phyloP scores from a whole-genome alignment of 1,140 invertebrate species.

The Caenorhabditis briggsae region DNA sequence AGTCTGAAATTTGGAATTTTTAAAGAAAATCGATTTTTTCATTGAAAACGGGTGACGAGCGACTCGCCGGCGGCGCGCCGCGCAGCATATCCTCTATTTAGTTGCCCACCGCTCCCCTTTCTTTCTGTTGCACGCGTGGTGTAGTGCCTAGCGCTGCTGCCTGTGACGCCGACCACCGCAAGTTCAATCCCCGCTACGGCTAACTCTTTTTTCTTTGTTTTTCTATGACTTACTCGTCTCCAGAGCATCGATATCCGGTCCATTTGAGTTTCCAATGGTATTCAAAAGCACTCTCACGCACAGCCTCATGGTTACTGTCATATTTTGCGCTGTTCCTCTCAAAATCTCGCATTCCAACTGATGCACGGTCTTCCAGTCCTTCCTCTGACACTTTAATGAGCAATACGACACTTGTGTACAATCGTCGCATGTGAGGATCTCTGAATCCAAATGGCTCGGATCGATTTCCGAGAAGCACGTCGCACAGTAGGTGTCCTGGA shows the following conservation, averaged over 20 bases:
- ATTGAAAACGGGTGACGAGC: too few species aligned
- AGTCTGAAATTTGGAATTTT: not conserved
- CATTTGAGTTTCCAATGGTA: not conserved
- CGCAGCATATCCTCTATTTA: too few species aligned
- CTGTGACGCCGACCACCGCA: too few species aligned
- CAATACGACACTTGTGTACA: conserved; percentile 19
- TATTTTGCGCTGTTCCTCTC: not conserved
- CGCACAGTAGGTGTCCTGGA: not conserved
- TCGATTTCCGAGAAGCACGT: conserved; percentile 12
- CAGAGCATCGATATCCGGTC: not conserved
- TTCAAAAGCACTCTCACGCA: not conserved
- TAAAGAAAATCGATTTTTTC: too few species aligned
- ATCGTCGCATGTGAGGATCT: not conserved
- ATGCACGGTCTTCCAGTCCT: conserved; percentile 34
- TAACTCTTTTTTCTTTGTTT: too few species aligned
- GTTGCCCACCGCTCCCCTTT: too few species aligned
- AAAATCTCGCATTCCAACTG: conserved; percentile 51
- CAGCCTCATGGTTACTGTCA: conserved; percentile 11
- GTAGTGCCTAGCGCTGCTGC: too few species aligned
- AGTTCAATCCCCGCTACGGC: too few species aligned
- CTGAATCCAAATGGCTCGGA: not conserved
- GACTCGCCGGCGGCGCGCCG: too few species aligned
- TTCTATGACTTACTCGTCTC: not conserved
- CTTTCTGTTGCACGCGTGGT: too few species aligned
- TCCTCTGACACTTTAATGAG: conserved; percentile 7